Conservation (phyloP, 2,888 invertebrate genomes). For the Pachycephus smyrnensis region DNA sequence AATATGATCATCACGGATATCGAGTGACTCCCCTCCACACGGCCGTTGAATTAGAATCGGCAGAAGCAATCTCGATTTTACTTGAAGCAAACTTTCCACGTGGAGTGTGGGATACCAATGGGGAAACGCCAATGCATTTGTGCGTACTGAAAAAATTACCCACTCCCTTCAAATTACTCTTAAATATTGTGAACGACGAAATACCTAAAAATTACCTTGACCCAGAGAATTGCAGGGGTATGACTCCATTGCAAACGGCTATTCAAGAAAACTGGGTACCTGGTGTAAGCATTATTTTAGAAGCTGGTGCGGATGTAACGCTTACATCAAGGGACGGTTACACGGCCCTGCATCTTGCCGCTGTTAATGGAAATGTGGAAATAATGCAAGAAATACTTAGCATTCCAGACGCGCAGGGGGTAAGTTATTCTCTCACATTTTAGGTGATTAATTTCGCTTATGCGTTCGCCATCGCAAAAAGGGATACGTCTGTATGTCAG, state of each 20-base stretch:
- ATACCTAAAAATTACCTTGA: slow-evolving; percentile 48
- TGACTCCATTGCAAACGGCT: slow-evolving; percentile 70
- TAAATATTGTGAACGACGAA: slow-evolving; percentile 29
- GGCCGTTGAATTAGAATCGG: slow-evolving; percentile 68
- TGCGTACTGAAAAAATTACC: slow-evolving; percentile 68
- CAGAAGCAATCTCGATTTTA: slow-evolving; percentile 67
- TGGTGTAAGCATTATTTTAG: slow-evolving; percentile 70
- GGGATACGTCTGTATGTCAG: no score
- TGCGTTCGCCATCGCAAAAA: no score
- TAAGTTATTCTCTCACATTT: slow-evolving; percentile 18
- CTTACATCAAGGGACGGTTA: slow-evolving; percentile 65
- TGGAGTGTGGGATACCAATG: slow-evolving; percentile 65
- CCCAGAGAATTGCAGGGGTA: slow-evolving; percentile 68
- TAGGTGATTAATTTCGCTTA: no score
- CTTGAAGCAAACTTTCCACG: slow-evolving; percentile 67
- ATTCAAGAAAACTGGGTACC: slow-evolving; percentile 70
- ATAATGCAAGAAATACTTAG: slow-evolving; percentile 70
- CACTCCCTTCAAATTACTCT: slow-evolving; percentile 65
- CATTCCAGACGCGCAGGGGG: slow-evolving; percentile 63
- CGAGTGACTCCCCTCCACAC: slow-evolving; percentile 69
- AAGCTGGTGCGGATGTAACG: slow-evolving; percentile 69
- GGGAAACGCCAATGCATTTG: slow-evolving; percentile 70
- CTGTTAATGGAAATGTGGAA: slow-evolving; percentile 68
- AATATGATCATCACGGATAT: slow-evolving; percentile 13
- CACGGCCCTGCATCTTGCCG: slow-evolving; percentile 71